Base-by-base conservation (phyloP, 2,113 vertebrate genomes). In the Oryzias curvinotus region DNA sequence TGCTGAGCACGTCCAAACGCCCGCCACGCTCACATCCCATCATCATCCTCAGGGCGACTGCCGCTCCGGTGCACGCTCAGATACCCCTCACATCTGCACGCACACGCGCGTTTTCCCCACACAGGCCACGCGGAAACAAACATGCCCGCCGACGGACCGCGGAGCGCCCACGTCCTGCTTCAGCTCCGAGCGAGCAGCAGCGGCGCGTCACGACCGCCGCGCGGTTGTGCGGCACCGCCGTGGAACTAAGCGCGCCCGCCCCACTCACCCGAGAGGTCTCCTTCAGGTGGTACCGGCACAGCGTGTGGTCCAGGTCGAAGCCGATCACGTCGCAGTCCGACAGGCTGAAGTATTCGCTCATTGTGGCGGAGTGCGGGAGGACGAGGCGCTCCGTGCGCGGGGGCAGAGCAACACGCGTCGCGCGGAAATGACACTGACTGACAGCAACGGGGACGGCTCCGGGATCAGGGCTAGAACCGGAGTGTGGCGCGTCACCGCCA, bases 271-370 rank as follows among this genome's bases (percentile, higher is more conserved):
- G 91, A 66, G 92, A 93, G 87, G 91, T 95, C 89, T 94, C 92
- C 78, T 92, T 90, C 75, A 96, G 90, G 69, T 92, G 88, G 80
- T 97, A 96, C 46, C 94, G 93, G 70, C 95, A 96, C 12, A 96
- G 93, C 65, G 96, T 96, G 87, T 96, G 95, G 90, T 98, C 95
- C 89, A 96, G 87, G 65, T 97, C 95, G 82, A 97, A 97, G 57
- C 94, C 95, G 45, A 96, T 88, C 63, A 93, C 94, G 51, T 96
- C 95, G 73, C 94, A 94, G 54, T 94, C 89, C 13, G 89, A 87
- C 69, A 97, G 80, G 41, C 90, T 94, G 84, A 98, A 96, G 71
- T 81, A 79, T 55, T 88, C 91, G 65, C 91, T 91, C 95, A 96
- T 95, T 17, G 82, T 87, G 4, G 56, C 72, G 23, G 58, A 4